A percentile compares a stretch with the other conserved stretches of the same genome.
phyloP scores from a whole-genome alignment of 1,140 invertebrate species.

The Drosophila eugracilis region DNA sequence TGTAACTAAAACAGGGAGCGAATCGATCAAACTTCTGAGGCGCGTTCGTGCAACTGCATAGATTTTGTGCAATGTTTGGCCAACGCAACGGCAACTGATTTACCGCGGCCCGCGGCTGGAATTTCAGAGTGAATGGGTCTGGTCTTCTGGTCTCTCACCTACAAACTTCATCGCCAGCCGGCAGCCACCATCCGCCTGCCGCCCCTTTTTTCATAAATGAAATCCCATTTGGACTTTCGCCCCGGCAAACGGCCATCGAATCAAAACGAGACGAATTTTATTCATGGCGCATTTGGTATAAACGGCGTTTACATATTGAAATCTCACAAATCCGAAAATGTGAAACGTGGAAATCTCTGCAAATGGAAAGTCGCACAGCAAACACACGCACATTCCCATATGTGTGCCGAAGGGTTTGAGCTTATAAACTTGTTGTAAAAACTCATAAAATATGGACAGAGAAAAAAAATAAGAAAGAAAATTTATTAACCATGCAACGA shows the following conservation, averaged over 20 bases:
- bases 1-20: neutral
- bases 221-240: conserved; percentile 64
- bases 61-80: conserved; percentile 60
- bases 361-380: conserved; percentile 72
- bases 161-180: too few species aligned
- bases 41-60: conserved; percentile 53
- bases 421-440: conserved; percentile 71
- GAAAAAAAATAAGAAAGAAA: conserved; percentile 17
- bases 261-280: conserved; percentile 70
- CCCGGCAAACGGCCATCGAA: conserved; percentile 37
- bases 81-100: conserved; percentile 39
- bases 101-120: conserved; percentile 20
- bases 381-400: conserved; percentile 58
- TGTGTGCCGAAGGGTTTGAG: conserved; percentile 71
- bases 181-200: neutral
- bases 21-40: conserved; percentile 58
- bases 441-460: conserved; percentile 23
- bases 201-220: conserved; percentile 54
- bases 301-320: conserved; percentile 70
- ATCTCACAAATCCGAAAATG: conserved; percentile 66
- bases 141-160: conserved; percentile 12
- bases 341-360: conserved; percentile 77
- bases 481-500: conserved; percentile 19
- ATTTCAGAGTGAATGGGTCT: conserved; percentile 22
- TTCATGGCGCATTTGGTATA: conserved; percentile 67